phyloP scores from a whole-genome alignment of 2,888 invertebrate species.

The Hirtodrosophila trivittata region DNA sequence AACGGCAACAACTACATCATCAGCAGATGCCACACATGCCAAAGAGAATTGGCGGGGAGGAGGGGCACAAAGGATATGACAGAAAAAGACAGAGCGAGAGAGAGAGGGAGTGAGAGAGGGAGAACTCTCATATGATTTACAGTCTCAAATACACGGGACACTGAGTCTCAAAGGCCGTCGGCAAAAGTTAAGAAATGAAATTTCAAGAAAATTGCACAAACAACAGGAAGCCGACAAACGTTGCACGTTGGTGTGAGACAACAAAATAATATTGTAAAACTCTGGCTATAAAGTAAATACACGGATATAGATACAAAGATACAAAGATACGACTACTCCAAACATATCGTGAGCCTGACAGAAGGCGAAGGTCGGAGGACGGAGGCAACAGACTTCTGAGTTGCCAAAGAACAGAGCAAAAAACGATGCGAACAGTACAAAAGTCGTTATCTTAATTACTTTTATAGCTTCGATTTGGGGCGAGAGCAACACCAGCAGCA shows the following conservation, averaged over 20 bases:
- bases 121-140: constrained; percentile 67
- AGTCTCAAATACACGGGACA: constrained; percentile 49
- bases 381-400: constrained; percentile 9
- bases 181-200: constrained; percentile 77
- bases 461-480: constrained; percentile 78
- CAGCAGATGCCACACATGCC: constrained; percentile 35
- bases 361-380: too few species aligned
- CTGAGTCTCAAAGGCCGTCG: constrained; percentile 53
- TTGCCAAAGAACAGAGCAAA: constrained; percentile 16
- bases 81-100: background rate
- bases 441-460: constrained; percentile 82
- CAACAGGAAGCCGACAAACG: constrained; percentile 60
- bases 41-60: too few species aligned
- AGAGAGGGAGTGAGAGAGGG: constrained; percentile 10
- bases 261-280: constrained; percentile 75
- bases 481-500: constrained; percentile 23
- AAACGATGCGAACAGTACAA: constrained; percentile 54
- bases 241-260: constrained; percentile 25
- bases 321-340: background rate
- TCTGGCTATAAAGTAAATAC: constrained; percentile 74
- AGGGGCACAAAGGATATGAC: too few species aligned
- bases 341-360: constrained; percentile 27
- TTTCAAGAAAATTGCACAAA: constrained; percentile 77
- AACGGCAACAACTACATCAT: constrained; percentile 17
- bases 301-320: constrained; percentile 14